Evolutionary conservation across 2,888 invertebrate genomes (phyloP), one percentile per base, ranked within the genome.

Genomic region (Malthinus seriepunctatus): DNA sequence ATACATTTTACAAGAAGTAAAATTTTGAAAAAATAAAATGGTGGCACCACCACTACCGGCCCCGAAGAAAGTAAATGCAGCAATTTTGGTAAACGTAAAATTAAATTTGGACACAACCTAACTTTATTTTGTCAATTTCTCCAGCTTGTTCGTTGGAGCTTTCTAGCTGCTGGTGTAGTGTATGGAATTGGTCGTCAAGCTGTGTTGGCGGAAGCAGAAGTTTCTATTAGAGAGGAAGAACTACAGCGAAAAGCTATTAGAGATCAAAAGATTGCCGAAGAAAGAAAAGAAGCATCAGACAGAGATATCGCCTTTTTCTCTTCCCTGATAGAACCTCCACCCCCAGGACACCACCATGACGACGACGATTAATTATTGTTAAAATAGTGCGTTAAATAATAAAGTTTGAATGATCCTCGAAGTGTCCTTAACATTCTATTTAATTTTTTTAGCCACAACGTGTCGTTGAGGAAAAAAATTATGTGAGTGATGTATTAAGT

Each of bases 131-230:
- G 51, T 51, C 14, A 51, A 42, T 42, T 12, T 50, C n/a, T n/a
- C 33, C 8, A 68, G 67, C 51, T 67, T 11, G 51, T 56, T 11
- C 63, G 79, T 59, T 79, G 76, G 76, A 67, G 69, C 42, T 67
- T 76, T 44, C 66, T 79, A 32, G 62, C 69, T 10, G 57, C 73
- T 46, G 79, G 79, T 42, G 63, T 78, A 39, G 10, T 73, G 44
- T 78, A 74, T 60, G 79, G 79, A 23, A 66, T 69, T 14, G 57
- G 63, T 2, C 70, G 74, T 53, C 67, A 70, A 6, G 64, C 64
- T 32, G 63, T 64, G 11, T 60, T 73, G 34, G 58, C 65, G 31
- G 68, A 66, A 51, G 69, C 67, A 45, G 76, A 76, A 67, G 62
- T 60, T 5, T 63, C 53, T 14, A 54, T 67, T 10, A 68, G 73